phyloP scores from a whole-genome alignment of 2,888 invertebrate species.

The Troides helena region DNA sequence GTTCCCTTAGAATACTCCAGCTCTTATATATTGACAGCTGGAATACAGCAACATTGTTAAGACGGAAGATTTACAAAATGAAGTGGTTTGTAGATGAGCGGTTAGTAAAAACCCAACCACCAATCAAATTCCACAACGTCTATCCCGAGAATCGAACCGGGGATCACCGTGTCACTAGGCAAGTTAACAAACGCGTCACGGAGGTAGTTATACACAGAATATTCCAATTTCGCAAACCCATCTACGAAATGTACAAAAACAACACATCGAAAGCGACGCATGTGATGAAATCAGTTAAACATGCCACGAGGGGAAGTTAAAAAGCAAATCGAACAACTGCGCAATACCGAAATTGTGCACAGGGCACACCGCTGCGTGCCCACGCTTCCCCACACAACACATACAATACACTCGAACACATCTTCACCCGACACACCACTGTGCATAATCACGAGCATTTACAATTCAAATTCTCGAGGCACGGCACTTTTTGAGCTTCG shows the following conservation, averaged over 20 bases:
- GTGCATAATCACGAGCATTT: conserved; percentile 73
- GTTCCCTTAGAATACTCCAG: too few species aligned
- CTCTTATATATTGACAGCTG: too few species aligned
- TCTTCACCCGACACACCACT: conserved; percentile 64
- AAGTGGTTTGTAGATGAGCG: too few species aligned
- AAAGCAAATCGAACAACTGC: conserved; percentile 15
- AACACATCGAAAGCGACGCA: neutral
- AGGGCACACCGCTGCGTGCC: conserved; percentile 50
- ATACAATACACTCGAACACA: conserved; percentile 71
- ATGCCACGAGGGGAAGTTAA: neutral
- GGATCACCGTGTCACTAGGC: too few species aligned
- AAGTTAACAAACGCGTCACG: too few species aligned
- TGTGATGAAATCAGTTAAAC: neutral
- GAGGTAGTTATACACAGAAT: too few species aligned
- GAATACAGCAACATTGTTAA: too few species aligned
- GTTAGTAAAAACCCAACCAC: too few species aligned
- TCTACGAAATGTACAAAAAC: neutral
- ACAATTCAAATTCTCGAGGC: conserved; percentile 73
- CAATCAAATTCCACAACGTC: too few species aligned
- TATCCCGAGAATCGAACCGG: too few species aligned
- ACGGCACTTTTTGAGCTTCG: conserved; percentile 68
- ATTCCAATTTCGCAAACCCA: too few species aligned
- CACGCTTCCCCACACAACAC: conserved; percentile 62
- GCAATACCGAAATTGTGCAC: conserved; percentile 22
- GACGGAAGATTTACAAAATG: too few species aligned